Evolutionary conservation across 2,113 vertebrate species (phyloP), one percentile per base, ranked within the genome.

Genomic region (Hippolais icterina): DNA sequence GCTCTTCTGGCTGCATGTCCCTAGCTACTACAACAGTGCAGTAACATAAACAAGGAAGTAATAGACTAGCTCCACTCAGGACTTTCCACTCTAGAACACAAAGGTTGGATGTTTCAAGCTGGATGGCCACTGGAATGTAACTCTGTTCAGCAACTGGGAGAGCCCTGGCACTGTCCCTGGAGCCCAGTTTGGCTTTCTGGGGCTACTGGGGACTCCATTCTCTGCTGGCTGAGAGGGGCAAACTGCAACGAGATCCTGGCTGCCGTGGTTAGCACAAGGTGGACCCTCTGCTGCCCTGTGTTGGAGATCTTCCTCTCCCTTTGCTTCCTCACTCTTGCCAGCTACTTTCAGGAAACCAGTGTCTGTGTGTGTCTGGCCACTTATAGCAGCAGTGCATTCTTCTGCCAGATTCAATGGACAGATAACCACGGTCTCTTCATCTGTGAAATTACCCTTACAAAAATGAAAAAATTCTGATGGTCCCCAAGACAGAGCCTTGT

Each of bases 391-490:
- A 76, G 18, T 23, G 21, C 11, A 16, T 59, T 90, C 52, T 83
- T 72, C 50, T 83, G 71, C 68, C 50, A n/a, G 29, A 24, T 57
- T 79, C 6, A 50, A 53, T 60, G 47, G 76, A 74, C 18, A 5
- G 29, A 71, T 60, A 83, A 46, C 46, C 39, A 15, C 12, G 41
- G 23, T 27, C 52, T 78, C 44, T 88, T 68, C n/a, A 63, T 37
- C 72, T 69, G 15, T 89, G 27, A 25, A 56, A 63, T 83, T 87
- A 72, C 65, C 60, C 72, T 42, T 79, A 47, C 56, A 21, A 82
- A 71, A 93, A 71, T 82, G 50, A 84, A 87, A 91, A 37, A 91
- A 37, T 16, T 33, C 65, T 66, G 66, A 37, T 33, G 77, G 57
- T 79, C 53, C 31, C 61, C 46, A 68, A 41, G 71, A 37, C 66